Percentiles rank a stretch among this genome's conserved stretches.
Evolutionary conservation across 2,888 invertebrate species (phyloP).

Genomic region (Macaria liturata): DNA sequence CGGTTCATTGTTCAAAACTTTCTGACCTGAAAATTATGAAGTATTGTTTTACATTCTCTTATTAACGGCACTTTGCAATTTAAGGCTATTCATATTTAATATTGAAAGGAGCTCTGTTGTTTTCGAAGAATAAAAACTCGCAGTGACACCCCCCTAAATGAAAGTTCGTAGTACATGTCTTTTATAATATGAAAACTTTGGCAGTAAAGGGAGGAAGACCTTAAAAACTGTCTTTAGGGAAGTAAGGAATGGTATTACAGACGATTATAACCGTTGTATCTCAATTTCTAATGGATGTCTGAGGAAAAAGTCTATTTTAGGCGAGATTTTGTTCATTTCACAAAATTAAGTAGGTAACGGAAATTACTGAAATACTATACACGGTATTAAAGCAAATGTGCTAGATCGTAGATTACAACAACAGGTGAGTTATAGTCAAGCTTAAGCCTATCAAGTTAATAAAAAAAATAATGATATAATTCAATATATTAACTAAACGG

Average conservation of each 20-base stretch:
- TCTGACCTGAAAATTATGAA: conserved; percentile 35
- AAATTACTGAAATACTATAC: too few species aligned
- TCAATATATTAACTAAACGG: too few species aligned
- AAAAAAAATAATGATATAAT: too few species aligned
- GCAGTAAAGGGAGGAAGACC: conserved; percentile 53
- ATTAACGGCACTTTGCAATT: conserved; percentile 51
- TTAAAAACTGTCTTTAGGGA: conserved; percentile 55
- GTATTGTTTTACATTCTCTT: conserved; percentile 46
- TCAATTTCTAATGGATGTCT: conserved; percentile 33
- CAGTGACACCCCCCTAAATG: conserved; percentile 38
- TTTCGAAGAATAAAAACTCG: conserved; percentile 33
- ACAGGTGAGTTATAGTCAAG: too few species aligned
- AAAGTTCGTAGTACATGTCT: conserved; percentile 54
- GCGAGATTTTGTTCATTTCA: too few species aligned
- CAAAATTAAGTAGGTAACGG: too few species aligned
- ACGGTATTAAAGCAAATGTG: too few species aligned
- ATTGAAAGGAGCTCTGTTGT: conserved; percentile 58
- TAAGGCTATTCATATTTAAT: conserved; percentile 48
- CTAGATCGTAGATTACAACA: too few species aligned
- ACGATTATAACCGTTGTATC: conserved; percentile 36
- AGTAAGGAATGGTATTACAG: conserved; percentile 51
- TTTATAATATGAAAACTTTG: conserved; percentile 64
- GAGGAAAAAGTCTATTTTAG: neutral
- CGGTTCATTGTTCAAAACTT: conserved; percentile 29
- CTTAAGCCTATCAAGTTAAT: too few species aligned